Base-by-base conservation (phyloP, 2,113 vertebrate genomes). In the Oncorhynchus clarkii region DNA sequence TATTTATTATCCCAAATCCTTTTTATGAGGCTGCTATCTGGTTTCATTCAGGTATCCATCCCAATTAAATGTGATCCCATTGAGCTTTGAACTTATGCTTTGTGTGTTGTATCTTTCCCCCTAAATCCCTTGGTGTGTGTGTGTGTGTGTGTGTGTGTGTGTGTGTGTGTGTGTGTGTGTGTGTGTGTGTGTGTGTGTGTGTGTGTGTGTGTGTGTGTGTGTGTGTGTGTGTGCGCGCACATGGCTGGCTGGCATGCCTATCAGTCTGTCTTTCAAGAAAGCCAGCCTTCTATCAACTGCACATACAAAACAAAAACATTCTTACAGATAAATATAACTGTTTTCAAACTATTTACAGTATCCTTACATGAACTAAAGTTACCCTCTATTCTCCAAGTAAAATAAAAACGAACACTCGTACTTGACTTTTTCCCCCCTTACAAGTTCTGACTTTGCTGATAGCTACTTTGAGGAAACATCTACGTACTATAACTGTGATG, bases 21-120 rank as follows among this genome's bases (percentile, higher is more conserved):
- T 83, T 83, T 85, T 86, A 89, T 82, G 75, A 72, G 76, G 71
- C 73, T 71, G 72, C 88, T 88, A 90, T 90, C 82, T 60, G n/a
- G 51, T 81, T 87, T 82, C 68, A 74, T 86, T 88, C 73, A 79
- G 80, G 87, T 86, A 85, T 81, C 74, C 80, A 83, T 84, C 72
- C 70, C 69, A 84, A 81, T 79, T 81, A 87, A 82, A 84, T 77
- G 77, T 84, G 84, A 88, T 88, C 76, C 87, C 70, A 71, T 51
- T 77, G 68, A 82, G 83, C 83, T 88, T 85, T 85, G 80, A 88
- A 89, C 87, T 82, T 70, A 31, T 20, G 57, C 65, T 29, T 22
- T 67, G 26, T 5, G 3, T 70, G 74, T 78, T 82, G 79, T 74
- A 72, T 77, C 77, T 86, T 76, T 70, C 8, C 1, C 57, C 45